phyloP scores from a whole-genome alignment of 2,888 invertebrate species.

The Tiliacea citrago region DNA sequence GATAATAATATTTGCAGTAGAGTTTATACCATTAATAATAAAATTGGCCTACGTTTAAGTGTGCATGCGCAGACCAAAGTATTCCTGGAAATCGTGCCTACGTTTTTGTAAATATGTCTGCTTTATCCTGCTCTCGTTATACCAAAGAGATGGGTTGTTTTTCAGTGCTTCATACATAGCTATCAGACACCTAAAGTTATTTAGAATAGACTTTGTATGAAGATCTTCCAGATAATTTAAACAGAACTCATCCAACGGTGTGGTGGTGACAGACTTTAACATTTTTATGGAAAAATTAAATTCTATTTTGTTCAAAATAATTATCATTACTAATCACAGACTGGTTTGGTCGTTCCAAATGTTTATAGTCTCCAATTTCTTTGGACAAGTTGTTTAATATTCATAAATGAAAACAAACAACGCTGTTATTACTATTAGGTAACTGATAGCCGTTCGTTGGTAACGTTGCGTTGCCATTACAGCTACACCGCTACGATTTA shows the following conservation, averaged over 20 bases:
- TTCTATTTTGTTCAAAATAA: background rate
- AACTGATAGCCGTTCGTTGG: no score
- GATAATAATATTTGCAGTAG: conserved; percentile 26
- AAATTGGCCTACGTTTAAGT: conserved; percentile 42
- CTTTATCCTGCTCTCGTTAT: background rate
- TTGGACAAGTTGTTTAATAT: background rate
- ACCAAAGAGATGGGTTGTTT: background rate
- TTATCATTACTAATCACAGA: background rate
- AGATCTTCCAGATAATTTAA: background rate
- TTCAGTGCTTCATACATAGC: background rate
- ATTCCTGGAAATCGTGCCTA: conserved; percentile 33
- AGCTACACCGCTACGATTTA: no score
- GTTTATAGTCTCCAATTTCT: background rate
- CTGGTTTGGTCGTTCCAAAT: background rate
- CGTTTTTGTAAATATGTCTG: background rate
- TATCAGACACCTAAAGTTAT: background rate
- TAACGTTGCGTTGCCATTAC: no score
- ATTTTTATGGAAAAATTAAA: background rate
- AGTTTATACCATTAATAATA: conserved; percentile 31
- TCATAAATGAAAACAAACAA: background rate
- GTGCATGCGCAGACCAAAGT: conserved; percentile 27
- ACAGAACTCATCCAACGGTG: background rate
- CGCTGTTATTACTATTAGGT: no score
- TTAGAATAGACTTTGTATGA: background rate
- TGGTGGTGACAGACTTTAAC: background rate